phyloP scores from a whole-genome alignment of 2,888 invertebrate genomes.

The Drosophila stalkeri region DNA sequence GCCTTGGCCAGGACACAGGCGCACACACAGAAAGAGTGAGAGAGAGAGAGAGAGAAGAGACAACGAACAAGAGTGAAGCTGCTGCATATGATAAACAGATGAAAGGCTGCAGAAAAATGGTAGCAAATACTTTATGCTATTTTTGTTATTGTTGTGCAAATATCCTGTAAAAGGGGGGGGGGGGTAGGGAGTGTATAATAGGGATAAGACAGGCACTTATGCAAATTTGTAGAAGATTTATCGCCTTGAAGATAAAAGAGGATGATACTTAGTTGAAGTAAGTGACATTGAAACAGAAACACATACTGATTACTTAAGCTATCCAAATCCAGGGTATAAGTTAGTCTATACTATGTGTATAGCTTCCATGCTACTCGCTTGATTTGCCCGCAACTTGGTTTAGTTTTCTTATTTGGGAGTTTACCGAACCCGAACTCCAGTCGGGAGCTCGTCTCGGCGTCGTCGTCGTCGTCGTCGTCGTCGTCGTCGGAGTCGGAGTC shows the following conservation, averaged over 20 bases:
- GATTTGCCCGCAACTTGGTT: slow-evolving; percentile 44
- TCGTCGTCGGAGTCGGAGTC: slow-evolving; percentile 5
- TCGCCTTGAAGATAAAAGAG: neutral
- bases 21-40: neutral
- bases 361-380: slow-evolving; percentile 9
- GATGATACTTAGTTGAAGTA: neutral
- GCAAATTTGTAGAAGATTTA: neutral
- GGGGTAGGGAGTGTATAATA: neutral
- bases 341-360: neutral
- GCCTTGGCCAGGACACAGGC: slow-evolving; percentile 5
- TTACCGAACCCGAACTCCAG: slow-evolving; percentile 63
- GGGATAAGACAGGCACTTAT: neutral
- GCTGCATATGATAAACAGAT: slow-evolving; percentile 41
- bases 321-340: neutral
- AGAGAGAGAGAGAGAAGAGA: neutral
- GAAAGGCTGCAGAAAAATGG: slow-evolving; percentile 40
- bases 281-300: neutral
- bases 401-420: slow-evolving; percentile 52
- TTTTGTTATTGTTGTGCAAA: slow-evolving; percentile 9
- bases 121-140: slow-evolving; percentile 32
- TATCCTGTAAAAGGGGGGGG: neutral
- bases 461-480: slow-evolving; percentile 29
- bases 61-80: too few species aligned
- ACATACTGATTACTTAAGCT: neutral
- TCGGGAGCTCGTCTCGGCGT: slow-evolving; percentile 5